Base-by-base conservation (phyloP, 2,797 vertebrate genomes). In the Allobates femoralis region DNA sequence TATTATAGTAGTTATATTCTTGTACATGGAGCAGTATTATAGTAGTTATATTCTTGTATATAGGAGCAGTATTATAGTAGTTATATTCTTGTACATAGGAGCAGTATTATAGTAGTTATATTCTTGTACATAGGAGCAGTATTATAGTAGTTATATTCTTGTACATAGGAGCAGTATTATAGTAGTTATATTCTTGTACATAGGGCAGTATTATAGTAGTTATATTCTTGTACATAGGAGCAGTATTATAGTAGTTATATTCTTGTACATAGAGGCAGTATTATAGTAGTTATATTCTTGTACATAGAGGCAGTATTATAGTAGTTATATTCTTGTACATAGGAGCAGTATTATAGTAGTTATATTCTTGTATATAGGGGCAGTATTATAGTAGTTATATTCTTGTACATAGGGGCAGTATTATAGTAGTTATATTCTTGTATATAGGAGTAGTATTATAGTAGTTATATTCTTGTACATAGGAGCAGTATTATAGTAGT, bases 221-320 rank as follows among this genome's bases (percentile, higher is more conserved):
- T 66, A 66, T 32, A 66, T 30, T 66, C 62, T 58, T 58, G 56
- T 58, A 58, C 8, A 58, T 58, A n/a, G 56, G 56, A 6, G 21
- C 56, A 58, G 62, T 66, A 30, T 66, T 66, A 66, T 66, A 66
- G 62, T 30, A 66, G 62, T 66, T 66, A 66, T 66, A 66, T 66
- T 66, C 62, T 66, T 66, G 62, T 66, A 30, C 4, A 60, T 60
- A 60, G 56, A 23, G 23, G 56, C 23, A n/a, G 56, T 60, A 60
- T 60, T 60, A 60, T 60, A 60, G 56, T 60, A 60, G 56, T n/a
- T 60, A 60, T 60, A 60, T 60, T 60, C 56, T 60, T 60, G 56
- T 60, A 60, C 23, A n/a, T 60, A 60, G 56, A 23, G 5, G 56
- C 56, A 60, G 56, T 60, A 60, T 60, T 60, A 60, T 60, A 60